Percentiles rank a stretch among this genome's conserved stretches.
Evolutionary conservation across 2,888 invertebrate species (phyloP).

Genomic region (Flexamia atlantica): DNA sequence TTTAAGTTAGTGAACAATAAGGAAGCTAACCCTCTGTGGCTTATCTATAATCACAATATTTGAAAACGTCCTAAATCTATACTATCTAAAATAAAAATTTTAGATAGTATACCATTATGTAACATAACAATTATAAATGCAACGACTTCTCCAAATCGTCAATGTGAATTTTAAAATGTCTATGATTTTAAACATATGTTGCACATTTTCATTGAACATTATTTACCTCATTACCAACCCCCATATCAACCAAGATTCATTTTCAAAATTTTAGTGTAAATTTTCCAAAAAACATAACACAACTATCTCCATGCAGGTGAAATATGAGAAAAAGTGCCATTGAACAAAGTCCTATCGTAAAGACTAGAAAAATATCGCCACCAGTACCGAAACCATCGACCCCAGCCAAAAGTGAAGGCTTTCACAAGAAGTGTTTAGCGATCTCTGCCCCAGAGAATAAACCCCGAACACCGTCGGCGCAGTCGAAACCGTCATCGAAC

Average conservation of each 20-base stretch:
- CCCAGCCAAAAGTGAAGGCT: background rate
- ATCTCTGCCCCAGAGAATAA: background rate
- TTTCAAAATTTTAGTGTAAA: conserved; percentile 8
- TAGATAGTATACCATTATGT: too few relatives aligned
- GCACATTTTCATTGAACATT: conserved; percentile 4
- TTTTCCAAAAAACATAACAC: background rate
- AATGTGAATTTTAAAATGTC: too few relatives aligned
- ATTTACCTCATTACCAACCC: background rate
- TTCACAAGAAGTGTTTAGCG: background rate
- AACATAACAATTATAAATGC: too few relatives aligned
- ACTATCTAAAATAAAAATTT: too few relatives aligned
- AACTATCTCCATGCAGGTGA: background rate
- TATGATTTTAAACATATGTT: background rate
- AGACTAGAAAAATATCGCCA: background rate
- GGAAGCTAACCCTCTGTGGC: too few relatives aligned
- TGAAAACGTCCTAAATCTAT: too few relatives aligned
- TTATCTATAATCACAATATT: too few relatives aligned
- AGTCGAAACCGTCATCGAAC: background rate
- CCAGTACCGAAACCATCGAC: background rate
- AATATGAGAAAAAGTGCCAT: conserved; percentile 2
- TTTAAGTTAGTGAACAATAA: too few relatives aligned
- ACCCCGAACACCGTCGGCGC: background rate
- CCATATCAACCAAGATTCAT: background rate
- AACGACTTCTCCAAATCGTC: too few relatives aligned
- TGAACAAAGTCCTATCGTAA: background rate